Conservation (phyloP, 2,888 invertebrate genomes). For the Nemotelus pantherinus region DNA sequence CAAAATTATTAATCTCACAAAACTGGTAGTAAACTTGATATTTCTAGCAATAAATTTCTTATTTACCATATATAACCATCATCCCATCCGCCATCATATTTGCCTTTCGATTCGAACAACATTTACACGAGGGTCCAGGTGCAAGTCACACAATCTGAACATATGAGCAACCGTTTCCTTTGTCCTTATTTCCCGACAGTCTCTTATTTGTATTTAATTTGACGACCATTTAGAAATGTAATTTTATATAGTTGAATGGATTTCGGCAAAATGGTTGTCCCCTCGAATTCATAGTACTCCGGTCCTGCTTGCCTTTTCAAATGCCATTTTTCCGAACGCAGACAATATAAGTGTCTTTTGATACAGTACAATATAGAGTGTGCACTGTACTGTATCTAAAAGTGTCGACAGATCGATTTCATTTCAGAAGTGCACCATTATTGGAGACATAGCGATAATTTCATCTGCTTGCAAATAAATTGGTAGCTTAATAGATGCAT, state of each 20-base stretch:
- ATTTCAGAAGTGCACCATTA: conserved; percentile 38
- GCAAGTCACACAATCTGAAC: conserved; percentile 24
- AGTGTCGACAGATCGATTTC: conserved; percentile 30
- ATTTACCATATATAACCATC: too few species aligned
- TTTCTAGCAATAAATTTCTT: too few species aligned
- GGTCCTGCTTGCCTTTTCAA: not conserved
- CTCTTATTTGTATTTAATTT: conserved; percentile 50
- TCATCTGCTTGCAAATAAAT: too few species aligned
- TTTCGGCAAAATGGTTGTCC: conserved; percentile 46
- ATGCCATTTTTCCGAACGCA: not conserved
- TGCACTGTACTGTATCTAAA: not conserved
- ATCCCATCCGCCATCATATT: conserved; percentile 21
- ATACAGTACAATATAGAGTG: not conserved
- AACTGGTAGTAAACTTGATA: too few species aligned
- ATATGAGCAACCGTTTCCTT: conserved; percentile 30
- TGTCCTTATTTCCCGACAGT: conserved; percentile 6
- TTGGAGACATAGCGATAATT: too few species aligned
- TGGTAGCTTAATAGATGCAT: too few species aligned
- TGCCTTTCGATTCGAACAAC: not conserved
- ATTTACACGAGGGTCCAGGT: conserved; percentile 32
- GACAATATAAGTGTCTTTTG: conserved; percentile 20
- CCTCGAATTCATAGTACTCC: not conserved
- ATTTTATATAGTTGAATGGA: conserved; percentile 43
- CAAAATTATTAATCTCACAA: too few species aligned
- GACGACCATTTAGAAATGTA: conserved; percentile 48